These are phyloP conservation scores for Telmatochromis sp. DNA, from an alignment of 2,113 vertebrate species.

Conservation along the genomic window DNA sequence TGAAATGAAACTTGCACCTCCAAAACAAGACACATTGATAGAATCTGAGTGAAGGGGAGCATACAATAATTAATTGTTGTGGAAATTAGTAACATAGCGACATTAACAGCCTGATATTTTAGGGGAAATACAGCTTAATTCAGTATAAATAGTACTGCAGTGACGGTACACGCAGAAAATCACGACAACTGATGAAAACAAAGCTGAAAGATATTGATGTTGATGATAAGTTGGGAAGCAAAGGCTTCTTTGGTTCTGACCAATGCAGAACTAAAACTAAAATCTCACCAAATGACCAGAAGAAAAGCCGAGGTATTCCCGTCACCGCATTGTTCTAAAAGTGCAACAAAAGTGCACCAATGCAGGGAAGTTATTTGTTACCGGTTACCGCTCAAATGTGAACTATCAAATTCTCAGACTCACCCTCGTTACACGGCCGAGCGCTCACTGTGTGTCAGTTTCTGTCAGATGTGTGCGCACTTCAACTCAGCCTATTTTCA, in stretches of 20 bases:
- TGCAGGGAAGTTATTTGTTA: not conserved
- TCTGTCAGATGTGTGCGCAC: slow-evolving; percentile 16
- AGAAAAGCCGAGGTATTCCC: not conserved
- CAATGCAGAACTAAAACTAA: not conserved
- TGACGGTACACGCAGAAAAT: not conserved
- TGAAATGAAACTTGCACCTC: not conserved
- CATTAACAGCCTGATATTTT: not conserved
- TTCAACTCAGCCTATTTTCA: slow-evolving; percentile 51
- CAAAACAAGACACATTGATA: not conserved
- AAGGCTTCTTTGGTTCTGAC: not conserved
- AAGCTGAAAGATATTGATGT: not conserved
- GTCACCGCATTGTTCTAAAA: not conserved
- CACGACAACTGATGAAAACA: not conserved
- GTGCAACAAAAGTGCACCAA: not conserved
- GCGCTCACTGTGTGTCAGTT: not conserved
- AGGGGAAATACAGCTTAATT: not conserved
- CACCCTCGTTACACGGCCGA: not conserved
- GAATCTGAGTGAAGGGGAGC: not conserved
- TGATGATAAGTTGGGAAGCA: not conserved
- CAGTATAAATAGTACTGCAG: not conserved
- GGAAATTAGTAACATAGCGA: not conserved
- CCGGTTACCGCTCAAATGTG: not conserved
- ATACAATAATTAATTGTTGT: rapidly evolving
- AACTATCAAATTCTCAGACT: not conserved
- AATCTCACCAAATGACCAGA: not conserved